Percentiles rank a stretch among this genome's conserved stretches.
Conservation (phyloP, 2,797 vertebrate species). For the Sphaeramia orbicularis region DNA sequence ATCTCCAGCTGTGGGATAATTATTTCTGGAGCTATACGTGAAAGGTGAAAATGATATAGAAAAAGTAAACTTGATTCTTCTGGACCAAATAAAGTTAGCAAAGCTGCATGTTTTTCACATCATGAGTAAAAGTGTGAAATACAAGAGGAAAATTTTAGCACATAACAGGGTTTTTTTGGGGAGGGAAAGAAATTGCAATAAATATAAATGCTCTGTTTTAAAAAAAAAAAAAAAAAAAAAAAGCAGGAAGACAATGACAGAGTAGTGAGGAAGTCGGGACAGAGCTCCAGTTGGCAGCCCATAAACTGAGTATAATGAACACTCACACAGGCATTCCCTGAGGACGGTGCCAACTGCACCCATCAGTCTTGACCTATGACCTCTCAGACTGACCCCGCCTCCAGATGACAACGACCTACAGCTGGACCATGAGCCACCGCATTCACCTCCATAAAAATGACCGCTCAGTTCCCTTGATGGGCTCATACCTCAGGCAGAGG, state of each 20-base stretch:
- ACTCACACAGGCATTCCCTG: conserved; percentile 58
- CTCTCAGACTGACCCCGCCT: conserved; percentile 61
- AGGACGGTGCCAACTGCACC: conserved; percentile 69
- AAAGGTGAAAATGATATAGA: too few species aligned
- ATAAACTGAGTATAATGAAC: conserved; percentile 49
- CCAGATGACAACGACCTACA: conserved; percentile 62
- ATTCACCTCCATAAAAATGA: conserved; percentile 58
- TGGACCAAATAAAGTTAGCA: too few species aligned
- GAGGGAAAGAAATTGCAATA: too few species aligned
- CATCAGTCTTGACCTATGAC: conserved; percentile 64
- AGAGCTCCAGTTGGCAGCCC: conserved; percentile 26
- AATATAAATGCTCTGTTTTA: background rate
- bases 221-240: too few species aligned
- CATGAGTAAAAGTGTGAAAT: too few species aligned
- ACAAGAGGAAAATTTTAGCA: too few species aligned
- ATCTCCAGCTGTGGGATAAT: too few species aligned
- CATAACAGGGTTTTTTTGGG: background rate
- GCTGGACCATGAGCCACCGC: conserved; percentile 56
- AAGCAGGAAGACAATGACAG: conserved; percentile 29
- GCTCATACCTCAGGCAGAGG: conserved; percentile 36
- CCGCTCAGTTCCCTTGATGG: conserved; percentile 22
- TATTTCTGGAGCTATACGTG: too few species aligned
- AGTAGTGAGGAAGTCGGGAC: conserved; percentile 46
- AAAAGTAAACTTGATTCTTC: too few species aligned
- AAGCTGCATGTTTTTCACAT: too few species aligned